Percentiles rank a stretch among this genome's conserved stretches.
Evolutionary conservation across 2,113 vertebrate genomes (phyloP).

Genomic region (Scomber japonicus): DNA sequence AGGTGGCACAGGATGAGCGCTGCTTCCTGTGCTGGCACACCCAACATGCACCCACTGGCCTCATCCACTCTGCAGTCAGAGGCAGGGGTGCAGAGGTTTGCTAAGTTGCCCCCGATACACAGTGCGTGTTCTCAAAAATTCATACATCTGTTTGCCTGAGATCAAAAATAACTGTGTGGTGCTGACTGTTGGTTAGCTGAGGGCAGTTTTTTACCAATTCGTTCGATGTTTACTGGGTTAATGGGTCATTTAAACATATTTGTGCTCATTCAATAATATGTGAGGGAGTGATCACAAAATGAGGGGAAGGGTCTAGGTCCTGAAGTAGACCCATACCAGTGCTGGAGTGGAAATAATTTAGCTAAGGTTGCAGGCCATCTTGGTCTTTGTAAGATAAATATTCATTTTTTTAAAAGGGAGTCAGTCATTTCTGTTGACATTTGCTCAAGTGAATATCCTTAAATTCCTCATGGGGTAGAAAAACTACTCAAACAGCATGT

Average conservation of each 20-base stretch:
- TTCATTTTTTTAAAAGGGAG: neutral
- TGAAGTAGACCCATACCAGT: no score
- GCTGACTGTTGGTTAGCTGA: constrained; percentile 4
- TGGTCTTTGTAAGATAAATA: neutral
- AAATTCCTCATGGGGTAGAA: neutral
- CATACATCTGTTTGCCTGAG: constrained; percentile 40
- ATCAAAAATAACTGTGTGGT: constrained; percentile 38
- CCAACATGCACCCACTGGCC: constrained; percentile 60
- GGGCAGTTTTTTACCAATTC: constrained; percentile 6
- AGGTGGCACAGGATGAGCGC: constrained; percentile 83
- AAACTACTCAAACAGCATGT: constrained; percentile 24
- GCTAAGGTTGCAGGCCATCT: neutral
- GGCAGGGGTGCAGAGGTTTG: constrained; percentile 18
- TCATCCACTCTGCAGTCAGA: constrained; percentile 11
- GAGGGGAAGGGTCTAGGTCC: neutral
- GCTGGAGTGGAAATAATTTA: neutral
- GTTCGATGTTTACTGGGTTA: constrained; percentile 17
- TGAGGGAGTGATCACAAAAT: neutral
- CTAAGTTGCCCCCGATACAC: neutral
- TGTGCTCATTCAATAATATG: neutral
- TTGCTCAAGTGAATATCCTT: constrained; percentile 9
- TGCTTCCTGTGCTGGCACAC: constrained; percentile 84
- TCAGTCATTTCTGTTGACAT: neutral
- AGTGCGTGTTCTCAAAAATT: constrained; percentile 13
- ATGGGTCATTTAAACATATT: neutral